Evolutionary conservation across 2,888 invertebrate genomes (phyloP), one percentile per base, ranked within the genome.

Genomic region (Dasypogon diadema): DNA sequence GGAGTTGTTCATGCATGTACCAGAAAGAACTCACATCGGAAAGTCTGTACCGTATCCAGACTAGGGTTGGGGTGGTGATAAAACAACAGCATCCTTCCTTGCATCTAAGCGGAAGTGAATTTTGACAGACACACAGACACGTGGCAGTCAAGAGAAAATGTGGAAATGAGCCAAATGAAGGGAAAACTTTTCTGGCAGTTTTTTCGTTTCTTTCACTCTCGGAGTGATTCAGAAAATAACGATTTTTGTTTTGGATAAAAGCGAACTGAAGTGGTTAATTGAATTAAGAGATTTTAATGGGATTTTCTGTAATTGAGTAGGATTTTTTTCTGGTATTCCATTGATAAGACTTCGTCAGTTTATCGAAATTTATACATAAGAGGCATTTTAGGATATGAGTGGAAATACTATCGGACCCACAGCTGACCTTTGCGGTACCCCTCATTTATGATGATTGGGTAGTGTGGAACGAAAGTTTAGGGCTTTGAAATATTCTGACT

Each of bases 51-150:
- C n/a, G 14, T 26, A 46, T 42, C 42, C 65, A 51, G 14, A 5
- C 18, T 34, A 30, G 46, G 30, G 21, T 18, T 37, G 37, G 51
- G 54, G 54, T 54, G 56, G 56, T 22, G 56, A 22, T 42, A 73
- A 73, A 56, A 56, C 73, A 73, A 73, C 55, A 22, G 56, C 55
- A 56, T 73, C 78, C 75, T 78, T 77, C 75, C 74, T 60, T 74
- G 76, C 75, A 74, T 76, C 77, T 78, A 74, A 74, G 75, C 79
- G 79, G 79, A 79, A 79, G 79, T 75, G 63, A 74, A 74, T 77
- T 78, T 78, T 79, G 79, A 79, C 79, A 79, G 79, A 72, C 72
- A 75, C 76, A 78, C 79, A 79, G 79, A 77, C 79, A 78, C 79
- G 77, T 79, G 79, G 65, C 79, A 51, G 16, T 54, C 30, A 54